Conservation (phyloP, 35 echinoderm and acorn worm species). For the Heliocidaris tuberculata region DNA sequence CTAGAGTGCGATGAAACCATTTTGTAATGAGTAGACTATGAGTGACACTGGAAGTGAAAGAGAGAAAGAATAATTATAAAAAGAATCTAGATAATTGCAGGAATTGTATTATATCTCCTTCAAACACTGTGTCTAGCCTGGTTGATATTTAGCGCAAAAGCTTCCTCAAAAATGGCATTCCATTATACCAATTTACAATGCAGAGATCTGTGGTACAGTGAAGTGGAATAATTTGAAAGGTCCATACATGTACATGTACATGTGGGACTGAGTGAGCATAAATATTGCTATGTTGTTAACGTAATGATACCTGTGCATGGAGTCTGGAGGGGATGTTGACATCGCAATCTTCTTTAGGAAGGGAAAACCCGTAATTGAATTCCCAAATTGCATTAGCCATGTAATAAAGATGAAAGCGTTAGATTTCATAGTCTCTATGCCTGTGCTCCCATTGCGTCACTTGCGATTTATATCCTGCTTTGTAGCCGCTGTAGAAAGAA, state of each 20-base stretch:
- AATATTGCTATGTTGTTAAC: neutral
- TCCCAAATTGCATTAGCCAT: neutral
- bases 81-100: neutral
- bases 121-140: neutral
- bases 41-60: neutral
- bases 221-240: neutral
- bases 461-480: neutral
- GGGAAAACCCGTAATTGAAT: constrained; percentile 4
- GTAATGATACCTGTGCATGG: neutral
- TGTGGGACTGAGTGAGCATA: neutral
- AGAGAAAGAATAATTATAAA: neutral
- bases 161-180: neutral
- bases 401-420: constrained; percentile 12
- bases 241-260: neutral
- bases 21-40: too few relatives aligned
- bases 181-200: neutral
- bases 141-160: neutral
- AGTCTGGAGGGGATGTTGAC: neutral
- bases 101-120: neutral
- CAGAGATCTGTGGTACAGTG: neutral
- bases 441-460: constrained; percentile 7
- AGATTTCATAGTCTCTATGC: neutral
- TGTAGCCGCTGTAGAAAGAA: neutral
- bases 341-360: neutral
- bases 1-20: too few relatives aligned